phyloP scores from a whole-genome alignment of 2,113 vertebrate species.

The Columbina picui region DNA sequence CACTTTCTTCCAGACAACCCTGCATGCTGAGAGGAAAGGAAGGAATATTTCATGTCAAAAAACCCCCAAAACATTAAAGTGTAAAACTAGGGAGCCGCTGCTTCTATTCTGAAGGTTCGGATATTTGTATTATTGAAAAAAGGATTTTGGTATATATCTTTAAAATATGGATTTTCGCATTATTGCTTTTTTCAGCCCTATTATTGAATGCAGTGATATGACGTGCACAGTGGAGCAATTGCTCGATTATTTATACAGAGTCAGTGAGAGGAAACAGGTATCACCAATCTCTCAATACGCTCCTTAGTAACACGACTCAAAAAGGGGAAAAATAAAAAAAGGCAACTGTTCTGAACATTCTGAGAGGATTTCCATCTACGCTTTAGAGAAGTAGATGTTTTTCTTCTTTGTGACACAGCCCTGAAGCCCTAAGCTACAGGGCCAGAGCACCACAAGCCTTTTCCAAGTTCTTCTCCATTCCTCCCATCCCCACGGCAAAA shows the following conservation, averaged over 20 bases:
- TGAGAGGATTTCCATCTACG: neutral
- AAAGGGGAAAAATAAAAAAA: neutral
- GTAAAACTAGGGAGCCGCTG: neutral
- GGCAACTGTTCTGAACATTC: neutral
- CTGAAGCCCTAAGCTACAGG: rapidly evolving
- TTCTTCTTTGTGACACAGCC: neutral
- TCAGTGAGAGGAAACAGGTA: neutral
- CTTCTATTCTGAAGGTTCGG: neutral
- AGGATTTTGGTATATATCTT: neutral
- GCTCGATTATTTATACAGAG: neutral
- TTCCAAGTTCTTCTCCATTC: neutral
- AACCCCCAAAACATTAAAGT: neutral
- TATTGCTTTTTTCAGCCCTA: neutral
- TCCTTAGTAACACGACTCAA: neutral
- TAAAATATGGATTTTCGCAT: neutral
- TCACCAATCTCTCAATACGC: rapidly evolving
- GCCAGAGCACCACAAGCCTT: neutral
- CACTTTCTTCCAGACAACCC: neutral
- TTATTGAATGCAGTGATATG: neutral
- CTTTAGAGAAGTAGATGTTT: neutral
- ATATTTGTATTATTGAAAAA: neutral
- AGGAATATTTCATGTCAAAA: constrained; percentile 37
- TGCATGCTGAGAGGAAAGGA: neutral
- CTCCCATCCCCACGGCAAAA: rapidly evolving
- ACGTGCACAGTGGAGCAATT: neutral